These are phyloP conservation scores for Ianthella basta DNA, from an alignment of 37 sponge, comb jelly and placozoan genomes.

Conservation along the genomic window DNA sequence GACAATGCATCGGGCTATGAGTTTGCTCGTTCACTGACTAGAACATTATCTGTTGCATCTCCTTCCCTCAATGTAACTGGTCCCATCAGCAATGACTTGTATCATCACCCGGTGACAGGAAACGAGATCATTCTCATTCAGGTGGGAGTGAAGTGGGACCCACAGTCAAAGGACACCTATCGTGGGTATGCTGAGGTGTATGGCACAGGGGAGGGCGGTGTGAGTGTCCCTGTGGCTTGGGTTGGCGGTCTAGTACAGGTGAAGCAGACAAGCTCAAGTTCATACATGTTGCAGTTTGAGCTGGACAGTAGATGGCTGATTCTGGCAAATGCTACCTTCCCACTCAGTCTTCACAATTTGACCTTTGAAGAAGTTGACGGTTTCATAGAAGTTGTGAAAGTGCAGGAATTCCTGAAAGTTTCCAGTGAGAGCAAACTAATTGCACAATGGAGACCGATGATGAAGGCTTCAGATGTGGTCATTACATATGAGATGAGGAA, in stretches of 20 bases:
- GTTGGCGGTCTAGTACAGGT: slow-evolving; percentile 17
- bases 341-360: not conserved
- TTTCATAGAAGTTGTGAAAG: not conserved
- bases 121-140: not conserved
- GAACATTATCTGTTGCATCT: not conserved
- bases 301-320: slow-evolving; percentile 25
- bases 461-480: not conserved
- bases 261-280: not conserved
- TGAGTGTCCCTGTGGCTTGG: slow-evolving; percentile 17
- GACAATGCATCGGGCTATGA: not conserved
- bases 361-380: not conserved
- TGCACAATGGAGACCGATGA: slow-evolving; percentile 5
- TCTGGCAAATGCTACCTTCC: not conserved
- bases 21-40: not conserved
- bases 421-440: not conserved
- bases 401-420: not conserved
- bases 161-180: not conserved
- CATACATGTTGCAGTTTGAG: slow-evolving; percentile 3
- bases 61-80: slow-evolving; percentile 16
- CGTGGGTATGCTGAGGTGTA: slow-evolving; percentile 17
- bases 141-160: not conserved
- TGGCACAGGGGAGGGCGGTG: not conserved
- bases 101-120: not conserved
- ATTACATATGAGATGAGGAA: slow-evolving; percentile 20
- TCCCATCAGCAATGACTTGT: not conserved